Percentiles rank a stretch among this genome's conserved stretches.
Conservation (phyloP, 2,888 invertebrate genomes). For the Pelosia muscerda region DNA sequence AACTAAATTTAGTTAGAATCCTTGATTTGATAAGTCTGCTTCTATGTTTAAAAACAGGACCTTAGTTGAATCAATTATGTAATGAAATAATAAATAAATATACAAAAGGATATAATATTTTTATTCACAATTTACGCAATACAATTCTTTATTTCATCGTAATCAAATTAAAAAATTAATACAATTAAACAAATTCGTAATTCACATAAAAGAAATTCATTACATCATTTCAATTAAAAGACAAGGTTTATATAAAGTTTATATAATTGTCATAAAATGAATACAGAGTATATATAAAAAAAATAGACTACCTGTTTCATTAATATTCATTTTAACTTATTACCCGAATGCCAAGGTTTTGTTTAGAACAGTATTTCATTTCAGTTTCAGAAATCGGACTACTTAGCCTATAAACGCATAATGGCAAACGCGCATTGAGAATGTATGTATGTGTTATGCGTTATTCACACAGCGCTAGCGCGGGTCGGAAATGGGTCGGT, state of each 20-base stretch:
- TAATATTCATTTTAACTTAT: too few species aligned
- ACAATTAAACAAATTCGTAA: background rate
- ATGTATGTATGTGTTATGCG: too few species aligned
- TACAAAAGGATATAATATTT: slow-evolving; percentile 1
- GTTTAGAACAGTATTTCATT: too few species aligned
- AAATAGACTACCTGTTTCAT: background rate
- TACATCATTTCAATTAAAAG: background rate
- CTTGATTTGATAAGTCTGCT: slow-evolving; percentile 4
- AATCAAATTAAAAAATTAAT: background rate
- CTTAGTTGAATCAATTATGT: slow-evolving; percentile 9
- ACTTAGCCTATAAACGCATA: too few species aligned
- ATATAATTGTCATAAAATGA: background rate
- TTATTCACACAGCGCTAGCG: too few species aligned
- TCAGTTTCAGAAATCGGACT: too few species aligned
- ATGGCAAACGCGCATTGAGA: too few species aligned
- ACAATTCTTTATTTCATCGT: background rate
- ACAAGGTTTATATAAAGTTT: background rate
- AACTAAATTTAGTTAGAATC: background rate
- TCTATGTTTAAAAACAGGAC: slow-evolving; percentile 5
- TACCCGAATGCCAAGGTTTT: too few species aligned
- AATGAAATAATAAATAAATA: slow-evolving; percentile 3
- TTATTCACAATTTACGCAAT: slow-evolving; percentile 4
- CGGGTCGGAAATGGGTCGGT: too few species aligned
- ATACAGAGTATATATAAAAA: background rate
- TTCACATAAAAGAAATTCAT: slow-evolving; percentile 3